Conservation (phyloP, 2,888 invertebrate genomes). For the Lacanobia wlatinum region DNA sequence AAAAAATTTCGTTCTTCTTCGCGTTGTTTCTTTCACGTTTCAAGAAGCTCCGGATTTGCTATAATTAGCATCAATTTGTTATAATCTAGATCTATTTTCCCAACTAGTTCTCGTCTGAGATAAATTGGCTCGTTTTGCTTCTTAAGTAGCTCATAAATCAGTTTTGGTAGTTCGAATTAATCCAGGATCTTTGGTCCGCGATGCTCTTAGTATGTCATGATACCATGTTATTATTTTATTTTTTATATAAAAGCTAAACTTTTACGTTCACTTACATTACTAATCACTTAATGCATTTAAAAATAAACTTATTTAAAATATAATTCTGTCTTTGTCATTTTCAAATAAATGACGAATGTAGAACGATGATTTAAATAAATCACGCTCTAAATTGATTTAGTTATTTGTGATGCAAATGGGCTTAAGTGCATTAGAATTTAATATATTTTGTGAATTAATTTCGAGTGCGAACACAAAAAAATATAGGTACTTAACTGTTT, state of each 20-base stretch:
- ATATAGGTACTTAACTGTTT: background rate
- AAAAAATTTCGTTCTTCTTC: background rate
- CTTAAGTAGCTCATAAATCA: constrained; percentile 18
- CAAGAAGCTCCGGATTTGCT: constrained; percentile 4
- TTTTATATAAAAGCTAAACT: background rate
- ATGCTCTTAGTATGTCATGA: background rate
- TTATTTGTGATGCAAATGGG: background rate
- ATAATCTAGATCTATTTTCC: constrained; percentile 29
- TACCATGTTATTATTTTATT: background rate
- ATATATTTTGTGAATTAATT: background rate
- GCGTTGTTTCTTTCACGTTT: constrained; percentile 11
- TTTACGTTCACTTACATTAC: background rate
- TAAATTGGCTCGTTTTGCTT: constrained; percentile 23
- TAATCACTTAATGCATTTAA: background rate
- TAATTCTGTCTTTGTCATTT: background rate
- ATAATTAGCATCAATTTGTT: constrained; percentile 37
- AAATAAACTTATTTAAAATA: background rate
- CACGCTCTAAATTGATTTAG: background rate
- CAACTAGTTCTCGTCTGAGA: constrained; percentile 21
- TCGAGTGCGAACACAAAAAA: too few species aligned
- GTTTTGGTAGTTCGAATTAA: constrained; percentile 11
- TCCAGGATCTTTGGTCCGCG: background rate
- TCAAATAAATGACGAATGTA: background rate
- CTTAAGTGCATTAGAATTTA: background rate
- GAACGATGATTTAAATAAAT: background rate